Percentiles rank a stretch among this genome's conserved stretches.
These are phyloP conservation scores for Brachionus paranguensis DNA, from an alignment of 1,140 invertebrate species.

Conservation along the genomic window DNA sequence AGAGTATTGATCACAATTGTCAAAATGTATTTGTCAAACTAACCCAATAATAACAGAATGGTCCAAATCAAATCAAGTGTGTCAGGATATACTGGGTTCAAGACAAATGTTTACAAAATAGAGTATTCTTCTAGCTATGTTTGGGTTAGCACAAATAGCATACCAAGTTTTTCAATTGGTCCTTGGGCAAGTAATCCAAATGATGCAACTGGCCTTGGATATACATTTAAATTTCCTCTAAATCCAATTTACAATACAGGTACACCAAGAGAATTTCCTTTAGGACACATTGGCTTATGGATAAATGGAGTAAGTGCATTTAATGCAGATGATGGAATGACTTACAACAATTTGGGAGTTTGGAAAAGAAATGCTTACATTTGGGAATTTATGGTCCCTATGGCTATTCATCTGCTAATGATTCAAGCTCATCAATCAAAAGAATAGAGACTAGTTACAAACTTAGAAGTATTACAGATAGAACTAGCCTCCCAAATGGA, in stretches of 20 bases:
- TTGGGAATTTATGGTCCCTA: constrained; percentile 5
- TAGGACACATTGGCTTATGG: not conserved
- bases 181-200: not conserved
- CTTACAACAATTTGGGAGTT: not conserved
- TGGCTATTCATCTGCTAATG: not conserved
- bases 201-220: not conserved
- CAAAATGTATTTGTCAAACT: not conserved
- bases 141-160: not conserved
- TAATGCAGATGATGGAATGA: not conserved
- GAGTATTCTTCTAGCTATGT: not conserved
- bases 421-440: not conserved
- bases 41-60: not conserved
- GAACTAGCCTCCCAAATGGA: not conserved
- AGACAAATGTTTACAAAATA: not conserved
- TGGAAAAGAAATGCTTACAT: constrained; percentile 4
- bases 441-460: not conserved
- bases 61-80: too few relatives aligned
- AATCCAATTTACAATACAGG: not conserved
- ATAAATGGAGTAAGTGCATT: not conserved
- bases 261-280: not conserved
- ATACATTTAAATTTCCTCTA: not conserved
- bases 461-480: not conserved
- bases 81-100: not conserved
- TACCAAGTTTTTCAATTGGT: not conserved
- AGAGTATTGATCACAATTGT: too few relatives aligned